Conservation (phyloP, 2,888 invertebrate genomes). For the Heliconius cydno region DNA sequence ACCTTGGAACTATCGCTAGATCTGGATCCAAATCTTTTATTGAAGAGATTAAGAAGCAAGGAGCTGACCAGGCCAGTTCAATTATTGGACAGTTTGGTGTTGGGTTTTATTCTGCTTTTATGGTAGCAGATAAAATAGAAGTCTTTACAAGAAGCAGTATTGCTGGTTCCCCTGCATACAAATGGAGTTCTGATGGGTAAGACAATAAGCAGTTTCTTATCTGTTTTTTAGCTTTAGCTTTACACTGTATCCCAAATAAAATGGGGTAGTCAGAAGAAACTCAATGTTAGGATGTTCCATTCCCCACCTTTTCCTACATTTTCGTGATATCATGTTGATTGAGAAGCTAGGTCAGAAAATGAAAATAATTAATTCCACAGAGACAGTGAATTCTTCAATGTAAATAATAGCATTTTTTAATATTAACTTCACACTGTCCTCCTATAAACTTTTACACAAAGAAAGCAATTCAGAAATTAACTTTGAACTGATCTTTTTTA, state of each 20-base stretch:
- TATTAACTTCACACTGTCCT: no score
- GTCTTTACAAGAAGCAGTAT: conserved; percentile 92
- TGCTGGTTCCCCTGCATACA: conserved; percentile 87
- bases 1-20: conserved; percentile 97
- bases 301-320: neutral
- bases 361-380: no score
- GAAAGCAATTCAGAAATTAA: no score
- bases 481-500: neutral
- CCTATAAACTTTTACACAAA: no score
- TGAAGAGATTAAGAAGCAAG: conserved; percentile 90
- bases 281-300: neutral
- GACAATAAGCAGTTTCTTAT: neutral
- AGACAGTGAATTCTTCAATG: no score
- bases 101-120: conserved; percentile 98
- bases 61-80: conserved; percentile 85
- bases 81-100: conserved; percentile 99
- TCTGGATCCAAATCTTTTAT: conserved; percentile 98
- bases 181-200: conserved; percentile 96
- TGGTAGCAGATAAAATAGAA: conserved; percentile 97
- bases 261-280: neutral
- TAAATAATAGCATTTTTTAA: no score
- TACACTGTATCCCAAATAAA: neutral
- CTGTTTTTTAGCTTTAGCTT: neutral
- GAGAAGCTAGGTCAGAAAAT: no score
- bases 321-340: neutral